Base-by-base conservation (phyloP, 2,113 vertebrate species). In the Shinisaurus crocodilurus region DNA sequence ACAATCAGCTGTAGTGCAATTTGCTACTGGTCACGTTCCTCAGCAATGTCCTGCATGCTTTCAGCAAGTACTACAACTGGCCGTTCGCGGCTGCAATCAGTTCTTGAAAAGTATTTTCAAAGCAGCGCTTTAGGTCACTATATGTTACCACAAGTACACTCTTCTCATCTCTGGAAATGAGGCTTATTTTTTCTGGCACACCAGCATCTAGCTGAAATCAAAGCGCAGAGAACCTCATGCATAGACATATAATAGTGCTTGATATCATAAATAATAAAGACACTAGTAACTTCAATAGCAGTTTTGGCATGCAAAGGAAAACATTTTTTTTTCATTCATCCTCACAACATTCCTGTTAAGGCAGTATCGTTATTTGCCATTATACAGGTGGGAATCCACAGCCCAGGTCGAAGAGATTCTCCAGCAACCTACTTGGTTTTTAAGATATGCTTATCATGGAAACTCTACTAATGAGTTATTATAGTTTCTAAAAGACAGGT, bases 101-200 rank as follows among this genome's bases (percentile, higher is more conserved):
- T 98, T 99, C 99, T 97, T 99, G 99, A 97, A 99, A 99, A 97
- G 99, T 99, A 95, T 99, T 99, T 96, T 99, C 99, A 94, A 99
- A 99, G 97, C 99, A 99, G 96, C 99, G 99, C 97, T 99, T 99
- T 97, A 99, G 98, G 97, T 99, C 99, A 65, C 98, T 99, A 97
- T 99, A 99, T 69, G 99, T 99, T 96, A 99, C 99, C 96, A 99
- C 99, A 94, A 99, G 98, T 86, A 99, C 98, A 87, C 99, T 99
- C 97, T 99, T 99, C 97, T 99, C 99, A 54, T 99, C 99, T 96
- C 99, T 98, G 93, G 99, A 99, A 96, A 99, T 98, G 96, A 99
- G 97, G 97, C 99, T 99, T 96, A 99, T 99, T 98, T 99, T 99
- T 98, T 99, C 99, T 93, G 99, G 99, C 96, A 99, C 98, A 89